phyloP scores from a whole-genome alignment of 2,113 vertebrate species.

The Nycticorax nycticorax region DNA sequence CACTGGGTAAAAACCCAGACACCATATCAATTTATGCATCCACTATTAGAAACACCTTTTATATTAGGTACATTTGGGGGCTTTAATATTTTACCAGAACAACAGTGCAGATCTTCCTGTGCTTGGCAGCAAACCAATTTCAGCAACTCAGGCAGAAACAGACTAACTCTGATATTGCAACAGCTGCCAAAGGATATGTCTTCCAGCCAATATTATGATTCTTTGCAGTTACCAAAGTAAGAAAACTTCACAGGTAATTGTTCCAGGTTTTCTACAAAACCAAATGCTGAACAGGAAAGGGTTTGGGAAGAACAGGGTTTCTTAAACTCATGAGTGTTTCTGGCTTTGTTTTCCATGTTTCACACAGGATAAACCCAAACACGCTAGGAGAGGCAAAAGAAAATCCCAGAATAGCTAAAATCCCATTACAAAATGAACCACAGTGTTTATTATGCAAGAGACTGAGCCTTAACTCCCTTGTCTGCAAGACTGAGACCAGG shows the following conservation, averaged over 20 bases:
- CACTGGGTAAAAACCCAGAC: neutral
- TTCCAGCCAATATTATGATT: neutral
- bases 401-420: neutral
- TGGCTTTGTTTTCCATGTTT: neutral
- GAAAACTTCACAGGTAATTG: neutral
- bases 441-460: neutral
- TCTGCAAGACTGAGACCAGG: neutral
- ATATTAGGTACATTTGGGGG: neutral
- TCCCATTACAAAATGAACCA: neutral
- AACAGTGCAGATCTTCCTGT: neutral
- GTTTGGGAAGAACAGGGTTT: neutral
- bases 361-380: neutral
- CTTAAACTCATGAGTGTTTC: neutral
- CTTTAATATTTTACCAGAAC: neutral
- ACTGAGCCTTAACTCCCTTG: neutral
- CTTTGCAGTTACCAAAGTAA: neutral
- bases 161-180: neutral
- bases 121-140: neutral
- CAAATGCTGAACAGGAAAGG: neutral
- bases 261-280: neutral
- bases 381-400: neutral
- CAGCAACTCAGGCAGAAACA: neutral
- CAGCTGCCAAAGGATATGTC: neutral
- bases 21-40: neutral
- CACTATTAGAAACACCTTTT: neutral